phyloP scores from a whole-genome alignment of 1,140 invertebrate genomes.

The Neuroterus valhalla region DNA sequence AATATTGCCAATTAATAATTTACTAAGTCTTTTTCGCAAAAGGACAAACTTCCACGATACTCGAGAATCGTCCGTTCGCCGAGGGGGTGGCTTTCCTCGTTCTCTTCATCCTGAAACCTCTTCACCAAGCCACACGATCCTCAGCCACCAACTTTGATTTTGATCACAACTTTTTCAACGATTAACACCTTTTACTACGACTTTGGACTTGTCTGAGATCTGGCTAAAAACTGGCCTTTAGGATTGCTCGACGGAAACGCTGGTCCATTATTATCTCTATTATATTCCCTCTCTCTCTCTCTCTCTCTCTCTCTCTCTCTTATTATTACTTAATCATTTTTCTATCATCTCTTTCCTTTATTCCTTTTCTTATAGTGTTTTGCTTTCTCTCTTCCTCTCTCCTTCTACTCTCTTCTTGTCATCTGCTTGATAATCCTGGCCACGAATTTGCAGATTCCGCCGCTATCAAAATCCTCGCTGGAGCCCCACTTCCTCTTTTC shows the following conservation, averaged over 20 bases:
- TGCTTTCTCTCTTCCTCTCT: background rate
- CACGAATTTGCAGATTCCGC: background rate
- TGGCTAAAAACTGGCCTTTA: constrained; percentile 29
- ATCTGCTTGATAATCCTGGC: background rate
- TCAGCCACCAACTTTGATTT: constrained; percentile 31
- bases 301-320: constrained; percentile 13
- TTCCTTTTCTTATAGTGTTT: background rate
- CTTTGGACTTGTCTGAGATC: constrained; percentile 29
- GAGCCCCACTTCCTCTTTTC: background rate
- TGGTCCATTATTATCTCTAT: background rate
- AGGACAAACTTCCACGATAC: constrained; percentile 61
- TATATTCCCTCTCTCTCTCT: background rate
- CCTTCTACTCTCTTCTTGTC: background rate
- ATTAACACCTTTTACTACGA: constrained; percentile 11
- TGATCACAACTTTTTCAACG: constrained; percentile 4
- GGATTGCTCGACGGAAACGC: constrained; percentile 11
- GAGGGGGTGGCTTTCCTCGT: constrained; percentile 23
- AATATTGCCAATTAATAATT: constrained; percentile 72
- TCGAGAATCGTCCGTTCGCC: constrained; percentile 38
- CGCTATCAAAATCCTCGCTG: background rate
- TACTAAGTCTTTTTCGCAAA: constrained; percentile 68
- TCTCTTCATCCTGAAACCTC: background rate
- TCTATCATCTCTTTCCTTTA: constrained; percentile 37
- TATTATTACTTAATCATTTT: constrained; percentile 34
- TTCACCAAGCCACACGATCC: constrained; percentile 26